Base-by-base conservation (phyloP, 1,140 invertebrate genomes). In the Sycophila sp. region DNA sequence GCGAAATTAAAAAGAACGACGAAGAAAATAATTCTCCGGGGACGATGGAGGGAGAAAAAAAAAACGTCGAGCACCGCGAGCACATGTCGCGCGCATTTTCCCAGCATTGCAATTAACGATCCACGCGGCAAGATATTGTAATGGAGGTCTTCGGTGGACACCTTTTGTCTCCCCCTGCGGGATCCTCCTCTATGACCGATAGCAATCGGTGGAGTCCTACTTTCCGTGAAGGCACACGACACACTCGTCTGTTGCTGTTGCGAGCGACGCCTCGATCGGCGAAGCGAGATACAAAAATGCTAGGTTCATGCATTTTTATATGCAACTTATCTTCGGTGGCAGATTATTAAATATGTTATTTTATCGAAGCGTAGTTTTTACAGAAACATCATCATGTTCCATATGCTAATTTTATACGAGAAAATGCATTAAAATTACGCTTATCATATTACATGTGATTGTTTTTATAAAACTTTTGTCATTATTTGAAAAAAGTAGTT, bases 1-100 rank as follows among this genome's bases (percentile, higher is more conserved):
- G 73, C 72, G 71, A 70, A 75, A 60, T 70, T 36, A 68, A 73
- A 40, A n/a, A n/a, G n/a, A n/a, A n/a, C n/a, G n/a, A n/a, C n/a
- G 66, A 73, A 67, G 55, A 51, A 45, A 73, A 45, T 69, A 60
- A 22, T 38, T 56, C 62, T n/a, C n/a, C 71, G 74, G 66, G 72
- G 72, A 73, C 68, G 68, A 45, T 19, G 2, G 26, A 22, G 2
- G 22, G 42, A 19, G n/a, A 34, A 8, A 15, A 15, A 26, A 53
- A 19, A 58, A 38, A 38, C 55, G 32, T 13, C 7, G 38, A 40
- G 15, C 17, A 19, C 11, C 36, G 59, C 28, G 59, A n/a, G 49
- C 60, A 60, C 38, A 36, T 55, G 59, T 55, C 71, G 51, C 47
- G 24, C 26, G 36, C 42, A 38, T 64, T 53, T 56, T 60, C 68